These are phyloP conservation scores for Cassiopea andromeda DNA, from an alignment of 30 jellyfish, hydroid and myxozoan species.

Conservation along the genomic window DNA sequence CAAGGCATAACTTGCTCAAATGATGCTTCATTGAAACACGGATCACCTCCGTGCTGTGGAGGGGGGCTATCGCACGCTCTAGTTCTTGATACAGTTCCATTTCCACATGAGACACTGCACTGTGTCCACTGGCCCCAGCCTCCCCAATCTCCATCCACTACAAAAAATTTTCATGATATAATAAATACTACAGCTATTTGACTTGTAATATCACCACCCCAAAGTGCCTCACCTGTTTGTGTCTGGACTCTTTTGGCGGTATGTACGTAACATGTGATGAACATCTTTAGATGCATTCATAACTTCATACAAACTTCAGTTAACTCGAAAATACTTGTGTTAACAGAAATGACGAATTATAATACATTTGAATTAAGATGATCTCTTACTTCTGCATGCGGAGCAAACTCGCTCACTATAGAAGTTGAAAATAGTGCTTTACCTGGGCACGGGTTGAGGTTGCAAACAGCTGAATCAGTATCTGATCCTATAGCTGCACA, in stretches of 20 bases:
- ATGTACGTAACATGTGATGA: too few species aligned
- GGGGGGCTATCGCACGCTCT: conserved; percentile 80
- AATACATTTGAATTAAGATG: too few species aligned
- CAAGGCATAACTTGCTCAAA: conserved; percentile 45
- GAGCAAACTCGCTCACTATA: neutral
- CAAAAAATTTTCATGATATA: neutral
- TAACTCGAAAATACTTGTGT: too few species aligned
- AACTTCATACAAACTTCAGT: too few species aligned
- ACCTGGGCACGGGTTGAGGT: conserved; percentile 85
- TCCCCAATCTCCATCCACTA: conserved; percentile 84
- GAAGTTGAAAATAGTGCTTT: neutral
- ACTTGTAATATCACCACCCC: neutral
- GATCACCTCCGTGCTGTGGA: conserved; percentile 83
- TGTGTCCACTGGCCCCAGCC: conserved; percentile 83
- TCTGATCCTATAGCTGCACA: conserved; percentile 64
- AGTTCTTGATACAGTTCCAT: conserved; percentile 77
- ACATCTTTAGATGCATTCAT: too few species aligned
- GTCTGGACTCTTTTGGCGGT: too few species aligned
- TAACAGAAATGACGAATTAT: too few species aligned
- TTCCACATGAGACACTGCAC: conserved; percentile 81
- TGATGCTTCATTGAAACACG: conserved; percentile 54
- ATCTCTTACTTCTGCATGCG: too few species aligned
- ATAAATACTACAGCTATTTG: neutral
- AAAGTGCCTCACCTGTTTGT: neutral
- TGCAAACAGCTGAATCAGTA: conserved; percentile 61